phyloP scores from a whole-genome alignment of 2,888 invertebrate genomes.

The Seladonia tumulorum region DNA sequence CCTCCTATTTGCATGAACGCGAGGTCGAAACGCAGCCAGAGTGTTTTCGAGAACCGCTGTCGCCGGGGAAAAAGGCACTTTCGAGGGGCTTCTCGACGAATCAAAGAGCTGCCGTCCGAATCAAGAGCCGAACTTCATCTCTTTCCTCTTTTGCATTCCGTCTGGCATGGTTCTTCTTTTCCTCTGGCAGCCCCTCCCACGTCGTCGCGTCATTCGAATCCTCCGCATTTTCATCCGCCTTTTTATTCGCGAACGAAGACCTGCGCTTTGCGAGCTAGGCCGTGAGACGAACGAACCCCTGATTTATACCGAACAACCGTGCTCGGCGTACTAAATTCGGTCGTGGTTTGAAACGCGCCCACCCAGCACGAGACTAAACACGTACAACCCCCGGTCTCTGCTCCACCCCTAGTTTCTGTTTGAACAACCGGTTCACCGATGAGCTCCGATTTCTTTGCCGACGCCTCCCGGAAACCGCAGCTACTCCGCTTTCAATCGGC shows the following conservation, averaged over 20 bases:
- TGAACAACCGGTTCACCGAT: background rate
- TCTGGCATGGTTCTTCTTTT: background rate
- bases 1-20: background rate
- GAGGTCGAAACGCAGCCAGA: background rate
- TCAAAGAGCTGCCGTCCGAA: conserved; percentile 30
- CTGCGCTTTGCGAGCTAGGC: conserved; percentile 25
- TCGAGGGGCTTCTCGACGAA: conserved; percentile 25
- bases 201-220: background rate
- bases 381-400: background rate
- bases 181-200: background rate
- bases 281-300: conserved; percentile 61
- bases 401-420: background rate
- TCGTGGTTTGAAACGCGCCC: conserved; percentile 38
- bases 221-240: background rate
- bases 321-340: conserved; percentile 72
- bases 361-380: conserved; percentile 31
- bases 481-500: background rate
- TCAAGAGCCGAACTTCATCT: conserved; percentile 32
- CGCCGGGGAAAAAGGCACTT: conserved; percentile 16
- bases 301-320: conserved; percentile 78
- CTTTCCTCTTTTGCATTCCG: conserved; percentile 32
- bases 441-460: conserved; percentile 1
- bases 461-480: background rate
- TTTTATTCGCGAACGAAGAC: conserved; percentile 56
- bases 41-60: conserved; percentile 5